Evolutionary conservation across 1,140 invertebrate species (phyloP).

Genomic region (Pogonognathellus flavescens): DNA sequence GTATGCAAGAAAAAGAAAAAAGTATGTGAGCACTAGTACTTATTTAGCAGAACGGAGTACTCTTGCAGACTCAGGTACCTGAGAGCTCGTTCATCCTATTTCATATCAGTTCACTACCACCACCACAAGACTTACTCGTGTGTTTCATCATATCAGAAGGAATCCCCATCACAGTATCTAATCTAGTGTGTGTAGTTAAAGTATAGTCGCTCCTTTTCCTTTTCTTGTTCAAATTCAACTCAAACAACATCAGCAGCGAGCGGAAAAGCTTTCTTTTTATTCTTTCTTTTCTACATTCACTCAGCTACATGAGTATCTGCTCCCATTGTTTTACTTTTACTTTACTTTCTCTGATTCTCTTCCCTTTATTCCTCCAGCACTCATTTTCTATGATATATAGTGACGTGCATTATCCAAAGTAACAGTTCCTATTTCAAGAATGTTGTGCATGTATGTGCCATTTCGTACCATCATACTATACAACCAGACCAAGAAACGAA

Average conservation of each 20-base stretch:
- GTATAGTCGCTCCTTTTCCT: neutral
- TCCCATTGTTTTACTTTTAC: conserved; percentile 26
- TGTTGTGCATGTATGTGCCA: neutral
- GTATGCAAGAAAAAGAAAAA: neutral
- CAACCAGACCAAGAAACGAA: neutral
- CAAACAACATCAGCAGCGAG: conserved; percentile 26
- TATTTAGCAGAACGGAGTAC: too few relatives aligned
- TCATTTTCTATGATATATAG: conserved; percentile 48
- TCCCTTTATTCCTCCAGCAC: conserved; percentile 38
- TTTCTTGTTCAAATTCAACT: conserved; percentile 15
- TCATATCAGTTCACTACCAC: too few relatives aligned
- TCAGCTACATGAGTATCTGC: neutral
- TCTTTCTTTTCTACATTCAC: neutral
- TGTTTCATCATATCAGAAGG: neutral
- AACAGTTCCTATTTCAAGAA: conserved; percentile 19
- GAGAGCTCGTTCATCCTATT: too few relatives aligned
- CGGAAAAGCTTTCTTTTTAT: conserved; percentile 42
- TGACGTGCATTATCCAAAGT: conserved; percentile 40
- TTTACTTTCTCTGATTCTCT: conserved; percentile 7
- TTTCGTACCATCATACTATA: neutral
- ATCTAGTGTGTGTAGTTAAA: neutral
- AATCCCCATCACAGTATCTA: neutral
- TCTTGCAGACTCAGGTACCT: too few relatives aligned
- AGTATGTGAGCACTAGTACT: neutral
- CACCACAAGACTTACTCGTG: neutral